These are phyloP conservation scores for Chinchilla lanigera DNA, from an alignment of 2,113 vertebrate genomes.

Conservation along the genomic window DNA sequence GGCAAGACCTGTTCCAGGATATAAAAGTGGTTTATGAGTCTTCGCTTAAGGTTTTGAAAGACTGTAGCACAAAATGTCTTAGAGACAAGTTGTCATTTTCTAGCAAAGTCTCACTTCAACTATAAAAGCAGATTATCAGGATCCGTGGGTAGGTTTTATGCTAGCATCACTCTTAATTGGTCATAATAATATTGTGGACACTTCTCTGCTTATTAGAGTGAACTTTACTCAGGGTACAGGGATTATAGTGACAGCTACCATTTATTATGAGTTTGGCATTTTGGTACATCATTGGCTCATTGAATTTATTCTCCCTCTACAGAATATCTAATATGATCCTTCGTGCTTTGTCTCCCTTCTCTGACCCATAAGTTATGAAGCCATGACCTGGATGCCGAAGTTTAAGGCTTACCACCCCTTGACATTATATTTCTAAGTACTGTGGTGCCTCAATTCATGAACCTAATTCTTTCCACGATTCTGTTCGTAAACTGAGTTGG, in stretches of 20 bases:
- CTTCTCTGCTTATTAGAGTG: neutral
- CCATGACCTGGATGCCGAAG: neutral
- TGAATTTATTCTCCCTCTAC: neutral
- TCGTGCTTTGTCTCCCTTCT: neutral
- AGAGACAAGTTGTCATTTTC: neutral
- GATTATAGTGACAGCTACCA: neutral
- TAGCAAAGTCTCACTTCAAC: neutral
- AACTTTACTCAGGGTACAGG: neutral
- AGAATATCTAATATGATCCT: neutral
- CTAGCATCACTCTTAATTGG: neutral
- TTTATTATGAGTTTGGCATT: neutral
- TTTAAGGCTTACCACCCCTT: neutral
- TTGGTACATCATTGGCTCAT: neutral
- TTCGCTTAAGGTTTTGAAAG: constrained; percentile 29
- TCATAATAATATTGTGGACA: neutral
- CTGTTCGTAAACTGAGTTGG: neutral
- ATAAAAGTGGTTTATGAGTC: neutral
- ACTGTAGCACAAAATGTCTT: neutral
- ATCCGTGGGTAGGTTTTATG: neutral
- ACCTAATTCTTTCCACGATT: neutral
- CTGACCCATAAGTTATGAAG: neutral
- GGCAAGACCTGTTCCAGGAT: neutral
- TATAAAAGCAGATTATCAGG: neutral
- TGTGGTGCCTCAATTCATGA: neutral
- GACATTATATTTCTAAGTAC: neutral